Conservation (phyloP, 2,888 invertebrate genomes). For the Ariolimax columbianus region DNA sequence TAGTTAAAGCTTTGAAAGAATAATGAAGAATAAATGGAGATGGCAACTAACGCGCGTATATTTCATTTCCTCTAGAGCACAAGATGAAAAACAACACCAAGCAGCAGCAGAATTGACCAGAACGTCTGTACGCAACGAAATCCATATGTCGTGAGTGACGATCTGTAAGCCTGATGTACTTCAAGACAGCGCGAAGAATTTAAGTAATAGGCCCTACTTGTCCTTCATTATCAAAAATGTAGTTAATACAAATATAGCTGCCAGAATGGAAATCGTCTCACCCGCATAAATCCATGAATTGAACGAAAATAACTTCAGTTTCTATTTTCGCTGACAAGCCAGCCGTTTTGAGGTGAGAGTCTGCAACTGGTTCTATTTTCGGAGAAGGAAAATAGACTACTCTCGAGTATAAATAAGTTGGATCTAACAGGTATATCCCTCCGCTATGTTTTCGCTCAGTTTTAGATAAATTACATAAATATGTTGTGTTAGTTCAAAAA, state of each 20-base stretch:
- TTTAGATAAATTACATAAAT: no score
- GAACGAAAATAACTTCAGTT: conserved; percentile 69
- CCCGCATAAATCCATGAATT: conserved; percentile 64
- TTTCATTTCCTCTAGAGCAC: conserved; percentile 11
- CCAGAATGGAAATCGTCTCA: conserved; percentile 59
- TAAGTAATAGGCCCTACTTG: conserved; percentile 40
- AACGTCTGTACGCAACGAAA: neutral
- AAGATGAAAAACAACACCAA: conserved; percentile 17
- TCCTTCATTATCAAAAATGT: conserved; percentile 50
- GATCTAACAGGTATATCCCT: conserved; percentile 47
- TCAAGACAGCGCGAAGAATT: conserved; percentile 31
- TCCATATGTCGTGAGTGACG: conserved; percentile 13
- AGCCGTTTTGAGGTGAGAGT: conserved; percentile 61
- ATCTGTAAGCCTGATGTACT: conserved; percentile 13
- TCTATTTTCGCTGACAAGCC: conserved; percentile 71
- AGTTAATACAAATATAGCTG: conserved; percentile 52
- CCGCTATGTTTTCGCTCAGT: conserved; percentile 37
- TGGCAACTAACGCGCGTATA: conserved; percentile 6
- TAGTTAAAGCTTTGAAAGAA: no score
- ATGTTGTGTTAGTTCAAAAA: no score
- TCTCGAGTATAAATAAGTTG: conserved; percentile 49
- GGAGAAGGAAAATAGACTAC: conserved; percentile 64
- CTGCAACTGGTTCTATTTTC: conserved; percentile 67
- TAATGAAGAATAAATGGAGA: neutral
- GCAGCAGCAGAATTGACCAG: conserved; percentile 17